Base-by-base conservation (phyloP, 92 coral and sea anemone genomes). In the Actinostola sp. region DNA sequence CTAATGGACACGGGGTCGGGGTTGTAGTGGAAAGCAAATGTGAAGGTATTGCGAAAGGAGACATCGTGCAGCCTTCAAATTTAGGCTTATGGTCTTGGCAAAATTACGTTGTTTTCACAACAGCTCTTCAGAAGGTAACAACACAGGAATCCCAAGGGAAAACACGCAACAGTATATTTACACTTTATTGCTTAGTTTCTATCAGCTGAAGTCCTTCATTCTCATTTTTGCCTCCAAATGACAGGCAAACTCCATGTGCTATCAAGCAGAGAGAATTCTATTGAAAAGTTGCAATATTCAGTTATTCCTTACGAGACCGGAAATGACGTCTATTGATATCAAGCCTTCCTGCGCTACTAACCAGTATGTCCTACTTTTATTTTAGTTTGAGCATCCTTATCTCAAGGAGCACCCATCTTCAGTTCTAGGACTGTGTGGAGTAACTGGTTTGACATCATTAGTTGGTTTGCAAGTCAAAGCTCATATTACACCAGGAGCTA, bases 401-500 rank as follows among this genome's bases (percentile, higher is more conserved):
- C 61, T 79, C 50, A 65, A 73, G 52, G 79, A 75, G 49, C 78
- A 81, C 44, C 93, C 97, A 21, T 88, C 97, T 17, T 84, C 88
- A 6, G 53, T 75, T 5, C 76, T 92, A 66, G 97, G 97, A 0
- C 63, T 92, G 34, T 66, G 87, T 61, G 97, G 97, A 51, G 1
- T 82, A 13, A 88, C 93, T 14, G 93, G 93, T 42, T 63, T 88
- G 49, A 88, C 93, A 3, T 82, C 86, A 6, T 68, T 71, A 41
- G 0, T 88, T 53, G 97, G 93, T 8, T 60, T 92, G 38, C 80
- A 78, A 63, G 91, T 81, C 60, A 88, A 74, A 76, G 97, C 81
- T 19, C 91, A 84, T 63, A 82, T 92, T 41, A 63, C 27, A 15
- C 67, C 93, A 29, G 93, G 93, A 19, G 48, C 57, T 16, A 85